Base-by-base conservation (phyloP, 2,113 vertebrate species). In the Phrynocephalus versicolor region DNA sequence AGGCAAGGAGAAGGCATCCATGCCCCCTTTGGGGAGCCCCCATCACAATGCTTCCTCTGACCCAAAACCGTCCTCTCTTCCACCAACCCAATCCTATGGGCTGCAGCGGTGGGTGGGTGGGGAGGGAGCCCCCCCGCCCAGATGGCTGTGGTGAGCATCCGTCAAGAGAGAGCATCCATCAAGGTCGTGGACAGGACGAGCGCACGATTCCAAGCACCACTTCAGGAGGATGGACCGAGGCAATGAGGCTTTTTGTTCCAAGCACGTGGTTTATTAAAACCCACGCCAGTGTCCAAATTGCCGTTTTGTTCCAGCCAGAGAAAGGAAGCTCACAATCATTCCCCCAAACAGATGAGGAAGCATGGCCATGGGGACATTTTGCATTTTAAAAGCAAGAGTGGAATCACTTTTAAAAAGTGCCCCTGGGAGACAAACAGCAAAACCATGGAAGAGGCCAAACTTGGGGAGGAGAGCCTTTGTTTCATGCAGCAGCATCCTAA, bases 321-420 rank as follows among this genome's bases (percentile, higher is more conserved):
- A 27, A 45, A 39, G 72, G 79, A 81, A 45, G 89, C 62, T 87
- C 57, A 91, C 81, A 84, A 93, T 85, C 89, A 87, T 37, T n/a
- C 73, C 74, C 58, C 75, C n/a, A 83, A 78, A 69, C 60, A 79
- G 82, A 39, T 81, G 30, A 27, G 69, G 45, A 23, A 62, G n/a
- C 23, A 55, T 8, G 65, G 58, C 23, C 80, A 25, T 41, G 87
- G 33, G 83, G 89, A 77, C 55, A 37, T 30, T 79, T n/a, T 0
- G 0, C 23, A 9, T 75, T 85, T 79, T 89, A 80, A 76, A 87
- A 41, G 67, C 39, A 76, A 30, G 0, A 2, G 55, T 71, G 18
- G 57, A 75, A 82, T 76, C 64, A 77, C 77, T 83, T 82, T 3
- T 10, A 80, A 91, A 14, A 21, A 51, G 1, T 39, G 79, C 82